A percentile compares a stretch with the other conserved stretches of the same genome.
Conservation (phyloP, 2,113 vertebrate species). For the Pachyramphus minor region DNA sequence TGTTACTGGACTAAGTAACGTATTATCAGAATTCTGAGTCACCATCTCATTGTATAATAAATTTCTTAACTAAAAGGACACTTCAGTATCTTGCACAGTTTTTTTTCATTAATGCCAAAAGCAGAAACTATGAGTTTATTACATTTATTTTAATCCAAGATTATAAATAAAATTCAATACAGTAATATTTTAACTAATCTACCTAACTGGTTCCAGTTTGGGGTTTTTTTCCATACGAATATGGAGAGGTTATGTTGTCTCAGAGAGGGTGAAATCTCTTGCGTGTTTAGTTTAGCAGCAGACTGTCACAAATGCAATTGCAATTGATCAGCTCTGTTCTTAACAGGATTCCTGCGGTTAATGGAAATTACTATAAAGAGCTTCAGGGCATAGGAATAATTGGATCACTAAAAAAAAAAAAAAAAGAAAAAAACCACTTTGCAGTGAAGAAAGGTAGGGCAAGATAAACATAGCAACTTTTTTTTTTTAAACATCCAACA, state of each 20-base stretch:
- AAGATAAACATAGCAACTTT: not conserved
- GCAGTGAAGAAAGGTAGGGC: not conserved
- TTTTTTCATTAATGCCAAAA: not conserved
- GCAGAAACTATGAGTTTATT: not conserved
- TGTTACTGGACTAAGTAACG: not conserved
- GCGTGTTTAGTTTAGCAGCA: slow-evolving; percentile 50
- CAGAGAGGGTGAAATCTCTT: slow-evolving; percentile 29
- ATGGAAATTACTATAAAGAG: slow-evolving; percentile 66
- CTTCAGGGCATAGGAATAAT: slow-evolving; percentile 61
- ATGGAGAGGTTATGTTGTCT: not conserved
- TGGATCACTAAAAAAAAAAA: slow-evolving; percentile 23
- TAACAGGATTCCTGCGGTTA: slow-evolving; percentile 70
- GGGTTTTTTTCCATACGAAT: not conserved
- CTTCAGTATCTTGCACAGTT: not conserved
- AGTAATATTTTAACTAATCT: not conserved
- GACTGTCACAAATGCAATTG: slow-evolving; percentile 66
- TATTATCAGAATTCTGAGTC: not conserved
- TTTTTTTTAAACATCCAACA: not conserved
- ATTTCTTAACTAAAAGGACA: not conserved
- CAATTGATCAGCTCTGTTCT: slow-evolving; percentile 60
- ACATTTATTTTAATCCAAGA: not conserved
- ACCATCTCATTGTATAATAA: not conserved
- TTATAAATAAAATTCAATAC: not conserved
- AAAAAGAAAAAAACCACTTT: not conserved
- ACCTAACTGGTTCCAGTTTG: not conserved